Evolutionary conservation across 2,888 invertebrate genomes (phyloP), one percentile per base, ranked within the genome.

Genomic region (Ichneumoninae sp.): DNA sequence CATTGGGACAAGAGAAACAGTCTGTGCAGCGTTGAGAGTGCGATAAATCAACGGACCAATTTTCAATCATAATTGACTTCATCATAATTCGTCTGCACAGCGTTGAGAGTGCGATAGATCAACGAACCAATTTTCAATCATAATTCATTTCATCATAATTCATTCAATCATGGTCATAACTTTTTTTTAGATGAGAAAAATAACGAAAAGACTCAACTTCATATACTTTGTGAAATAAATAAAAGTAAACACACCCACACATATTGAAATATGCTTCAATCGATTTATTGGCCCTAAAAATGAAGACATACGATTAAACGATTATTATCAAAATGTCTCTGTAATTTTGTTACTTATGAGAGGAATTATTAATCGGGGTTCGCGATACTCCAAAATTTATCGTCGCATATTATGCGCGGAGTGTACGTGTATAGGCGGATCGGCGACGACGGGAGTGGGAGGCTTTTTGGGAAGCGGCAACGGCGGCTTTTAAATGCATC

Each of bases 401-500:
- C 70, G 50, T 71, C 70, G 63, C 40, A n/a, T 40, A 71, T 71
- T 71, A 63, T 44, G 36, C 52, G 30, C 66, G n/a, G 16, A 19
- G 66, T 80, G 30, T 19, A 40, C 52, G 54, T 44, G 54, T 36
- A 73, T 66, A 40, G 54, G 44, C 10, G 16, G 40, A 16, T 47
- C 60, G 65, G 70, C 30, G 81, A 71, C 52, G 66, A 19, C 19
- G 66, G 30, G 40, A 30, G 66, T 44, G 60, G 22, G 60, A 40
- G 50, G 36, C 69, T 54, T 63, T 70, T 60, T 63, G 75, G 68
- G 63, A 73, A 81, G 76, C 40, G 60, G 74, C 83, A 63, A 65
- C 81, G 81, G 69, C 69, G 83, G 86, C 84, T 86, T 86, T 86
- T 86, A 86, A 86, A 84, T 86, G 86, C 83, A 86, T 79, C 54